Percentiles rank a stretch among this genome's conserved stretches.
Conservation (phyloP, 2,888 invertebrate genomes). For the Tetheella fluctuosa region DNA sequence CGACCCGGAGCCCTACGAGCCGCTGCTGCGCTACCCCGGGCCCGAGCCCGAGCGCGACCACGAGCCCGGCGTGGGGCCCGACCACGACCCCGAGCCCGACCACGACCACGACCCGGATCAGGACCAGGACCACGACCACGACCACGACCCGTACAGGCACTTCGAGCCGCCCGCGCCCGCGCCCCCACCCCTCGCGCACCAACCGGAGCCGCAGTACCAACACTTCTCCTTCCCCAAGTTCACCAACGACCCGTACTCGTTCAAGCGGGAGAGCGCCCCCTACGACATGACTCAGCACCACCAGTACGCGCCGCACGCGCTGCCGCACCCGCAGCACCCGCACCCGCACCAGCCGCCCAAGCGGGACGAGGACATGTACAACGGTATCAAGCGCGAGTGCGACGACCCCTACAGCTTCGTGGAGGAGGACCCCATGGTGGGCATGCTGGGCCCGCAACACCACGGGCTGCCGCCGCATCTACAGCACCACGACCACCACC, state of each 20-base stretch:
- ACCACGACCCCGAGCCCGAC: slow-evolving; percentile 46
- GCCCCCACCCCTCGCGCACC: slow-evolving; percentile 35
- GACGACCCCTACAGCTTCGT: slow-evolving; percentile 95
- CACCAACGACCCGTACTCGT: slow-evolving; percentile 65
- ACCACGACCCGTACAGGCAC: slow-evolving; percentile 42
- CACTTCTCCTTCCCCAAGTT: slow-evolving; percentile 76
- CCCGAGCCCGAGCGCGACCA: slow-evolving; percentile 43
- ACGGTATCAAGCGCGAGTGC: slow-evolving; percentile 83
- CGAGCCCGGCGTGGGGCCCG: slow-evolving; percentile 52
- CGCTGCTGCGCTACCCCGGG: slow-evolving; percentile 59
- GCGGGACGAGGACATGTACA: slow-evolving; percentile 70
- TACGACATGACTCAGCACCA: slow-evolving; percentile 79
- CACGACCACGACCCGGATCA: slow-evolving; percentile 52
- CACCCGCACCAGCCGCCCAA: slow-evolving; percentile 47
- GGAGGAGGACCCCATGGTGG: slow-evolving; percentile 88
- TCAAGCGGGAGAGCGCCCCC: slow-evolving; percentile 73
- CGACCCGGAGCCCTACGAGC: slow-evolving; percentile 56
- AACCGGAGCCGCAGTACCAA: slow-evolving; percentile 60
- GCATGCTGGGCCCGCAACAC: slow-evolving; percentile 76
- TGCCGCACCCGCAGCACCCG: slow-evolving; percentile 31
- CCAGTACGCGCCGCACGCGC: slow-evolving; percentile 29
- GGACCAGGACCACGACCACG: slow-evolving; percentile 38
- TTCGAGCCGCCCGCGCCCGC: slow-evolving; percentile 56
- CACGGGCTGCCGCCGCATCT: slow-evolving; percentile 62
- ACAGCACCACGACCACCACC: slow-evolving; percentile 57